These are phyloP conservation scores for Hirtodrosophila histrioides DNA, from an alignment of 2,888 invertebrate species.

Conservation along the genomic window DNA sequence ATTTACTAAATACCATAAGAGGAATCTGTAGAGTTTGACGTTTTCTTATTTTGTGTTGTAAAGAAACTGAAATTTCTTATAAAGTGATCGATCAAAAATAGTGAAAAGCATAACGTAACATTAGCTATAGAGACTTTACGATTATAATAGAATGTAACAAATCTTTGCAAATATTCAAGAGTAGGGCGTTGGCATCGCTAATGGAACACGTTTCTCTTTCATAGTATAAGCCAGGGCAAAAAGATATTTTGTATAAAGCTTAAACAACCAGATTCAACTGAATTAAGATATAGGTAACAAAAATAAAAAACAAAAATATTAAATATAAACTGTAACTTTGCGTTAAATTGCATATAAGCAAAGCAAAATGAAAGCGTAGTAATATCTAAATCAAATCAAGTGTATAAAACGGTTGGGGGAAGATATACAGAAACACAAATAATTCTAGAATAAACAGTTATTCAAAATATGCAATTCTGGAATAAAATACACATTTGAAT, in stretches of 20 bases:
- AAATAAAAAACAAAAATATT: constrained; percentile 28
- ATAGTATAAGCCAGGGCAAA: constrained; percentile 15
- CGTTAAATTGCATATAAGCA: constrained; percentile 56
- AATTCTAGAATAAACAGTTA: constrained; percentile 35
- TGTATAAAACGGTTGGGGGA: constrained; percentile 54
- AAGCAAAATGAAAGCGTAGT: constrained; percentile 68
- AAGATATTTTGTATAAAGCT: constrained; percentile 69
- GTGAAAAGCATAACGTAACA: constrained; percentile 61
- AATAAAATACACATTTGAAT: neutral
- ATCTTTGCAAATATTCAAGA: constrained; percentile 49
- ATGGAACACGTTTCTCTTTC: constrained; percentile 55
- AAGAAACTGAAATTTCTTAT: constrained; percentile 49
- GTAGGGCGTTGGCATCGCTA: constrained; percentile 47
- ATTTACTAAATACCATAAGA: neutral
- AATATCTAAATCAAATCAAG: constrained; percentile 77
- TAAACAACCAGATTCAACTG: constrained; percentile 34
- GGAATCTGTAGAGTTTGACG: neutral
- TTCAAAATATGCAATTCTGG: constrained; percentile 22
- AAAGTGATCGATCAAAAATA: constrained; percentile 73
- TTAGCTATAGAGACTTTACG: constrained; percentile 48
- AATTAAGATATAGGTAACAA: constrained; percentile 28
- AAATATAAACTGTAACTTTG: constrained; percentile 32
- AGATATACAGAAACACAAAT: constrained; percentile 31
- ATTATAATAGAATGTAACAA: constrained; percentile 35
- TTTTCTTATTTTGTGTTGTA: constrained; percentile 26